Percentiles rank a stretch among this genome's conserved stretches.
Conservation (phyloP, 2,797 vertebrate genomes). For the Mastacembelus armatus region DNA sequence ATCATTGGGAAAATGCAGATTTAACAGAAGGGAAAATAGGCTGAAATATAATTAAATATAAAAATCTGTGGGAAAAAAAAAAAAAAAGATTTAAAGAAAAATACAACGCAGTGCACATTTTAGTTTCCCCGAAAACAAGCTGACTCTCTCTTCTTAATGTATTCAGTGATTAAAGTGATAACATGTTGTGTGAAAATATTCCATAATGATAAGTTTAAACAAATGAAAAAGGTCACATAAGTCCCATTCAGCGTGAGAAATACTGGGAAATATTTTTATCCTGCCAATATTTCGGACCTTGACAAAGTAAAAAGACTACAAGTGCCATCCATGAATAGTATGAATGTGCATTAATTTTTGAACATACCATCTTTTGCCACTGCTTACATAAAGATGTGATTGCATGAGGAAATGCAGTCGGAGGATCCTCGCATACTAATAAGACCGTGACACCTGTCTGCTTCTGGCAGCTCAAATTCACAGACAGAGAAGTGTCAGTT, state of each 20-base stretch:
- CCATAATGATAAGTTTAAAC: slow-evolving; percentile 12
- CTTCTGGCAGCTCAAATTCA: slow-evolving; percentile 25
- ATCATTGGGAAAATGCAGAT: slow-evolving; percentile 1
- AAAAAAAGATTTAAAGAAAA: too few species aligned
- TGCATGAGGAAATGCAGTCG: slow-evolving; percentile 1
- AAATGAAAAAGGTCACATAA: slow-evolving; percentile 15
- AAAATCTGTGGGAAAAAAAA: neutral
- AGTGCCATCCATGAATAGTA: slow-evolving; percentile 3
- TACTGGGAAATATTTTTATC: slow-evolving; percentile 7
- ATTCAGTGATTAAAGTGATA: slow-evolving; percentile 23
- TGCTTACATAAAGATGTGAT: slow-evolving; percentile 24
- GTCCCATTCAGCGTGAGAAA: neutral
- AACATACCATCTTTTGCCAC: neutral
- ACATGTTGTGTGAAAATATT: slow-evolving; percentile 9
- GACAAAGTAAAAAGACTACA: slow-evolving; percentile 13
- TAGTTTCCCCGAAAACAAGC: slow-evolving; percentile 5
- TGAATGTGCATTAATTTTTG: slow-evolving; percentile 17
- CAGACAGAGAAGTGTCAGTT: slow-evolving; percentile 10
- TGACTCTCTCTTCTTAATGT: slow-evolving; percentile 8
- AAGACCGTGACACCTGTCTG: slow-evolving; percentile 44
- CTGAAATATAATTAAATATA: neutral
- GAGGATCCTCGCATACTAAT: slow-evolving; percentile 31
- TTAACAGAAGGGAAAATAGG: slow-evolving; percentile 3
- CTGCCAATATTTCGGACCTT: slow-evolving; percentile 12
- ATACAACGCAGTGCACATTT: neutral